Evolutionary conservation across 2,797 vertebrate species (phyloP).

Genomic region (Coccyzus lansbergi): DNA sequence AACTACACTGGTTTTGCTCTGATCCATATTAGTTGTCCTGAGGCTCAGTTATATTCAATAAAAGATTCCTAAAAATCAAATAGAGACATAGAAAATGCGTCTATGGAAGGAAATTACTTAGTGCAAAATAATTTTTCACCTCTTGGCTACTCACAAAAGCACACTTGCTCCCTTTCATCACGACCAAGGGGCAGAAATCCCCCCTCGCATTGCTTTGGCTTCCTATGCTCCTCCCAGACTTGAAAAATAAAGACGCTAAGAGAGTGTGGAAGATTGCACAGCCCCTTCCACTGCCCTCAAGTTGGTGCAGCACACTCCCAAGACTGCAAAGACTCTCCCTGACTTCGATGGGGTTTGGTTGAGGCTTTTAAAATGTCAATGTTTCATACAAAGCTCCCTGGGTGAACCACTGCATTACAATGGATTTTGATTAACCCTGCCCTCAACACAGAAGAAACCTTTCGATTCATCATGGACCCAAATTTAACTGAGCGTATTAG

Average conservation of each 20-base stretch:
- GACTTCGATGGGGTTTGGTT: background rate
- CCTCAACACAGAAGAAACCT: background rate
- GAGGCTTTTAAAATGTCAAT: background rate
- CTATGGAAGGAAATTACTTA: background rate
- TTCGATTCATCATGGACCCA: fast-evolving
- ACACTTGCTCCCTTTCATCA: background rate
- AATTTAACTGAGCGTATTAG: background rate
- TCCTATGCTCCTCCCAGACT: background rate
- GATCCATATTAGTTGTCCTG: background rate
- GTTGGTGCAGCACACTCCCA: background rate
- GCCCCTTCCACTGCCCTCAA: background rate
- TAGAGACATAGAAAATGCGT: background rate
- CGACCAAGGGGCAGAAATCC: background rate
- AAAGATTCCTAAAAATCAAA: background rate
- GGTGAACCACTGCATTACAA: background rate
- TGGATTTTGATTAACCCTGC: background rate
- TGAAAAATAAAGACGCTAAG: background rate
- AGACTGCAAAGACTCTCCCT: background rate
- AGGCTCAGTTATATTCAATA: background rate
- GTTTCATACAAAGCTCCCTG: background rate
- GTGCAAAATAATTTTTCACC: background rate
- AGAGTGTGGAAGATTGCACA: background rate
- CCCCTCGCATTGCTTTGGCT: background rate
- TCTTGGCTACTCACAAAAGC: background rate
- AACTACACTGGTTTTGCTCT: background rate